Base-by-base conservation (phyloP, 1,140 invertebrate species). In the Homarus americanus region DNA sequence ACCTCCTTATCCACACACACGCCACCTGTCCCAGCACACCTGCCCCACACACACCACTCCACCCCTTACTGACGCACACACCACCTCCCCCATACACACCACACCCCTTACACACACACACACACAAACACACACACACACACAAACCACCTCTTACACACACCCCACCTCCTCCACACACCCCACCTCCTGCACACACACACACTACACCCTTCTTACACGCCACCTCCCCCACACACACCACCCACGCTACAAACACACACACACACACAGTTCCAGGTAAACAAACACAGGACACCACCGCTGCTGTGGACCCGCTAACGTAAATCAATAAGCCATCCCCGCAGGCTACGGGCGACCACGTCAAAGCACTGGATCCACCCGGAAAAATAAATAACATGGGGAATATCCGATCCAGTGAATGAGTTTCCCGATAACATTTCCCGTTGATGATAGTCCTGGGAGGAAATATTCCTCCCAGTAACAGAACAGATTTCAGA, bases 221-320 rank as follows among this genome's bases (percentile, higher is more conserved):
- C 44, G 15, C 9, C 44, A 49, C 44, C 44, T 0, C 15, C 9
- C 15, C 10, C 44, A 49, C 44, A 7, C 9, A 49, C 44, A 49
- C n/a, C n/a, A n/a, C n/a, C n/a, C n/a, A n/a, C n/a, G 44, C 44
- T 49, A 49, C 9, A 0, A 49, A 15, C 15, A 20, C 17, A 58
- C 53, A 73, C 72, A 32, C 72, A 32, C 72, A 73, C 72, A 73
- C 72, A 73, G 17, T n/a, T n/a, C n/a, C n/a, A n/a, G n/a, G n/a
- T n/a, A n/a, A n/a, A n/a, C n/a, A n/a, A n/a, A n/a, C 20, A 9
- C 7, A 5, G 66, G 66, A 69, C 20, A 24, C 66, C 66, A 24
- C 5, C 20, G 32, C 73, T 40, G 15, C 9, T 41, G 40, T 40
- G 17, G 4, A 53, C 40, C 32, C n/a, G 9, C 44, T 15, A 1